Percentiles rank a stretch among this genome's conserved stretches.
These are phyloP conservation scores for Arrhamphus sclerolepis DNA, from an alignment of 2,797 vertebrate species.

Conservation along the genomic window DNA sequence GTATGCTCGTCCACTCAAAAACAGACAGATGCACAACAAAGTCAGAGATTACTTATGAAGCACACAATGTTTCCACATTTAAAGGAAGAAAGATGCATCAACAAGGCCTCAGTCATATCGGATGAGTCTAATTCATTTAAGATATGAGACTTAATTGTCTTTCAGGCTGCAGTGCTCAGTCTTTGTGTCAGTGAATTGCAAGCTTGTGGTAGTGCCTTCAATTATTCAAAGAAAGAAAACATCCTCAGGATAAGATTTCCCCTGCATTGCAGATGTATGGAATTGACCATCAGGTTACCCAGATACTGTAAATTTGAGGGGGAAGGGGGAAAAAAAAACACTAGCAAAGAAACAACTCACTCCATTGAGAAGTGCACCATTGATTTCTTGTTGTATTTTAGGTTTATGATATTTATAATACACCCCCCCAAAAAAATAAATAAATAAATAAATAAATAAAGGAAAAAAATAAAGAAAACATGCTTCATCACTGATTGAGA, in stretches of 20 bases:
- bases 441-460: too few relatives aligned
- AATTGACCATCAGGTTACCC: constrained; percentile 45
- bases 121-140: constrained; percentile 17
- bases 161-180: constrained; percentile 44
- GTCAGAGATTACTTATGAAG: constrained; percentile 29
- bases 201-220: constrained; percentile 62
- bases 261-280: constrained; percentile 70
- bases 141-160: constrained; percentile 25
- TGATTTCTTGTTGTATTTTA: constrained; percentile 42
- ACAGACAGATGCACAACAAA: constrained; percentile 15
- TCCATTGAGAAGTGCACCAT: constrained; percentile 40
- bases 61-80: constrained; percentile 17
- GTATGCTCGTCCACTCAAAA: constrained; percentile 32
- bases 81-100: constrained; percentile 26
- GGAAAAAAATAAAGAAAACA: too few relatives aligned
- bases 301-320: constrained; percentile 25
- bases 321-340: constrained; percentile 1
- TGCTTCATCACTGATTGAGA: constrained; percentile 13
- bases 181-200: constrained; percentile 48
- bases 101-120: constrained; percentile 20
- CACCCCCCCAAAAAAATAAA: too few relatives aligned
- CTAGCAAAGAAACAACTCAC: constrained; percentile 22
- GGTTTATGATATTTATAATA: constrained; percentile 41
- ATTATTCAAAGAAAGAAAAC: constrained; percentile 70
- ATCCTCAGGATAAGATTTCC: constrained; percentile 66